Percentiles rank a stretch among this genome's conserved stretches.
Evolutionary conservation across 2,113 vertebrate genomes (phyloP).

Genomic region (Montifringilla adamsi): DNA sequence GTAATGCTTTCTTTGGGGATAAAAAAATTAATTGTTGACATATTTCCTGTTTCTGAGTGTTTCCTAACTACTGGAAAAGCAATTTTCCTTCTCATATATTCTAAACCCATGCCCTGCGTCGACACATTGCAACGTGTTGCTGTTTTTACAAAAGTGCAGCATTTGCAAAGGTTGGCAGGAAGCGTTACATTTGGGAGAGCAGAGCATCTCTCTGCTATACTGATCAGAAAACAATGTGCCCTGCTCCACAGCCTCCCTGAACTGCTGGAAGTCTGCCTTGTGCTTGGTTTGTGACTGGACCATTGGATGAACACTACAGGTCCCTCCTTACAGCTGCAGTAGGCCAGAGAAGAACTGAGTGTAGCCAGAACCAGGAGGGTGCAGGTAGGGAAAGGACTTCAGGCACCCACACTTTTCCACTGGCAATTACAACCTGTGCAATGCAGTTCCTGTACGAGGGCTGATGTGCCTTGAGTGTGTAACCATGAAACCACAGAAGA

Average conservation of each 20-base stretch:
- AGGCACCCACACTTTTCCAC: background rate
- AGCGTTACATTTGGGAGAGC: background rate
- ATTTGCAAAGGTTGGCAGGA: background rate
- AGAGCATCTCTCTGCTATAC: background rate
- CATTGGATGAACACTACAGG: background rate
- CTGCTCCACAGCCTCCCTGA: background rate
- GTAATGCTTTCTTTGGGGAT: background rate
- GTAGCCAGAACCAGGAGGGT: background rate
- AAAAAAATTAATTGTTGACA: background rate
- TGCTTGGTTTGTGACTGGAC: background rate
- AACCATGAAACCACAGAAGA: background rate
- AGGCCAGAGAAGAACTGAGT: background rate
- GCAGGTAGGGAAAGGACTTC: background rate
- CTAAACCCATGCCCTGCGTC: accelerated
- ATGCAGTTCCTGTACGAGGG: background rate
- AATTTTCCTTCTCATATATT: background rate
- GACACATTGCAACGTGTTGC: accelerated
- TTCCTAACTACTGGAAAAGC: background rate
- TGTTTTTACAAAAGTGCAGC: background rate
- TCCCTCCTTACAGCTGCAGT: background rate
- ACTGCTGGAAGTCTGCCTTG: background rate
- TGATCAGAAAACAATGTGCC: background rate
- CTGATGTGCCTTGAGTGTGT: background rate
- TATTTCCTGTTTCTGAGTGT: background rate
- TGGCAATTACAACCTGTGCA: background rate